Base-by-base conservation (phyloP, 2,797 vertebrate genomes). In the Remorina albescens region DNA sequence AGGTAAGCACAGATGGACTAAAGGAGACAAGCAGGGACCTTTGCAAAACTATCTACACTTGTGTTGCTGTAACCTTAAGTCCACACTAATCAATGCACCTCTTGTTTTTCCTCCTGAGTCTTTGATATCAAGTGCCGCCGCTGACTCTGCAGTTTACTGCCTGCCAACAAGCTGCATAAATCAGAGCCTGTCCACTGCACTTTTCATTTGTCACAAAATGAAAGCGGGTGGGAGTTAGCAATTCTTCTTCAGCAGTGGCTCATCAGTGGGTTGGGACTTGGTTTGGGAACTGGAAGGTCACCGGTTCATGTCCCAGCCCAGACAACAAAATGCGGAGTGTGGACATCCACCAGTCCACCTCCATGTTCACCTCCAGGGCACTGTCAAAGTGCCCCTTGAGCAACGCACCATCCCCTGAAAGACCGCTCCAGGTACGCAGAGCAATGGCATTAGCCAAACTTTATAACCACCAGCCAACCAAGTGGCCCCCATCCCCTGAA, bases 131-230 rank as follows among this genome's bases (percentile, higher is more conserved):
- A 78, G 67, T 65, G 67, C 47, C 63, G 21, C 66, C 79, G 81
- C 76, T 86, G 84, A 86, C 30, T 79, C 59, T 46, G 84, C 81
- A 85, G 16, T 37, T 25, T 36, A 81, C 62, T 56, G 66, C 36
- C 61, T 73, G 82, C 85, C 84, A 85, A 59, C 66, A 3, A 19
- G 68, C 51, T 81, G 76, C 60, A 68, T 58, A 65, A 81, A 79
- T 65, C 55, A 36, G 44, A 56, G 37, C 41, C 50, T 12, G 11
- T 62, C 68, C 28, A 30, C 71, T 82, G 77, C 83, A 59, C 66
- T 67, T 74, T 32, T 70, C 39, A 73, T 77, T 58, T 50, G 50
- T 26, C 7, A 6, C 37, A 37, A 72, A 78, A 67, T 46, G 32
- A 61, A 37, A 36, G 55, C 34, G 62, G 44, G 56, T 0, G 39